Conservation (phyloP, 35 echinoderm and acorn worm species). For the Heliocidaris tuberculata region DNA sequence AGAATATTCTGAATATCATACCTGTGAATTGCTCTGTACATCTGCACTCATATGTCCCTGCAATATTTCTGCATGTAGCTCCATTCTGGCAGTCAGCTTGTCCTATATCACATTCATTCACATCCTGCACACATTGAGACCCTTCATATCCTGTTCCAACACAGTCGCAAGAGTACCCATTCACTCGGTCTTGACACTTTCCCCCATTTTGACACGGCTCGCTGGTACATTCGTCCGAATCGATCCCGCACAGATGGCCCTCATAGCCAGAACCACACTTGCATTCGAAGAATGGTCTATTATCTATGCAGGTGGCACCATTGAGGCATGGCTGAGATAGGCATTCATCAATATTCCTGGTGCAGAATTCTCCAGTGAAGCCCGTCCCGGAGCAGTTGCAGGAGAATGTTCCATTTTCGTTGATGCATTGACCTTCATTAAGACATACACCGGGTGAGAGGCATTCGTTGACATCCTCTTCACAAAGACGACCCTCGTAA, state of each 20-base stretch:
- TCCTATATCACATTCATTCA: conserved; percentile 55
- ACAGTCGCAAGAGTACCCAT: conserved; percentile 63
- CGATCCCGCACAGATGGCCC: conserved; percentile 58
- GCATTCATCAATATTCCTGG: conserved; percentile 80
- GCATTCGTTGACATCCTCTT: conserved; percentile 47
- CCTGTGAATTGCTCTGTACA: conserved; percentile 63
- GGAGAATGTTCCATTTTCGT: conserved; percentile 54
- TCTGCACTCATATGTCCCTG: conserved; percentile 56
- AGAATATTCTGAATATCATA: neutral
- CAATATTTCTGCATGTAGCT: conserved; percentile 52
- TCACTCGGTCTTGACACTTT: conserved; percentile 52
- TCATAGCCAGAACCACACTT: conserved; percentile 56
- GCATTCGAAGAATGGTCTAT: conserved; percentile 83
- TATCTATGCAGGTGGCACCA: conserved; percentile 68
- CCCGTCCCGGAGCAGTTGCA: conserved; percentile 87
- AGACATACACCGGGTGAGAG: conserved; percentile 37
- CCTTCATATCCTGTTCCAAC: conserved; percentile 69
- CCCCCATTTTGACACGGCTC: conserved; percentile 65
- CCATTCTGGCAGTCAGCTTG: conserved; percentile 58
- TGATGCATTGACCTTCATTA: conserved; percentile 65
- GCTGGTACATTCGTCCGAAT: conserved; percentile 54
- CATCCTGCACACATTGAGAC: conserved; percentile 34
- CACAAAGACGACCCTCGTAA: conserved; percentile 68
- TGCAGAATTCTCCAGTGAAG: conserved; percentile 69
- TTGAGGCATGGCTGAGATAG: conserved; percentile 61